These are phyloP conservation scores for Amniataba percoides DNA, from an alignment of 2,797 vertebrate species.

Conservation along the genomic window DNA sequence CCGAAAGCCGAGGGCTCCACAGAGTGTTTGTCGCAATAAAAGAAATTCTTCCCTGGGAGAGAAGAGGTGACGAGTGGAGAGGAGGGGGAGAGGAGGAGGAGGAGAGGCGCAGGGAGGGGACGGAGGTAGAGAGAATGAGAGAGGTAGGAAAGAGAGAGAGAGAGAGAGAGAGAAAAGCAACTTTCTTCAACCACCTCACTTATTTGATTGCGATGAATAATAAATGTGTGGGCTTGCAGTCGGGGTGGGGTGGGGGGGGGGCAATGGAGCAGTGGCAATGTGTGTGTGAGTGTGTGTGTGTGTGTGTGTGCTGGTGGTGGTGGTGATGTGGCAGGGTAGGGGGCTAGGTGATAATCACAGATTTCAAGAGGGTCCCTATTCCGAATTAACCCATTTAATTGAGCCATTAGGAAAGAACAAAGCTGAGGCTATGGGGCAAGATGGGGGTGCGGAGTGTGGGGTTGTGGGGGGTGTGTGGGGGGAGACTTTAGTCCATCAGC, in stretches of 20 bases:
- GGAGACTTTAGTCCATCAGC: constrained; percentile 78
- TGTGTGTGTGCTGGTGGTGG: constrained; percentile 18
- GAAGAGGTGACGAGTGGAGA: constrained; percentile 75
- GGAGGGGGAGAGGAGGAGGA: constrained; percentile 40
- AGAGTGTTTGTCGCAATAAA: constrained; percentile 92
- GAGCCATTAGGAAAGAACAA: constrained; percentile 87
- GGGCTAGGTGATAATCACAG: constrained; percentile 82
- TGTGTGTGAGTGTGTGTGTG: constrained; percentile 40
- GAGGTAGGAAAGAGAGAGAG: constrained; percentile 59
- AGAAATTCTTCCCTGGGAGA: constrained; percentile 91
- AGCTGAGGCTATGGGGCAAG: constrained; percentile 71
- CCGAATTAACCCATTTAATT: constrained; percentile 89
- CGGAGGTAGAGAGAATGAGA: constrained; percentile 63
- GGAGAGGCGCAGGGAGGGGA: constrained; percentile 65
- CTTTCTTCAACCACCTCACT: constrained; percentile 95
- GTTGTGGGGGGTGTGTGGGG: neutral
- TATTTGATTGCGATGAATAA: constrained; percentile 99
- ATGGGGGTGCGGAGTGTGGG: constrained; percentile 42
- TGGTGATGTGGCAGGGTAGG: constrained; percentile 56
- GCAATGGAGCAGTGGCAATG: constrained; percentile 35
- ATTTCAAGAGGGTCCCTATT: constrained; percentile 81
- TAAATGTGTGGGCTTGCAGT: constrained; percentile 88
- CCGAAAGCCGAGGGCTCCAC: constrained; percentile 80
- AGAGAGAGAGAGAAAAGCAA: constrained; percentile 81
- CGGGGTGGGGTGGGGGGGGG: neutral